phyloP scores from a whole-genome alignment of 1,140 invertebrate genomes.

The Carcinoscorpius rotundicauda region DNA sequence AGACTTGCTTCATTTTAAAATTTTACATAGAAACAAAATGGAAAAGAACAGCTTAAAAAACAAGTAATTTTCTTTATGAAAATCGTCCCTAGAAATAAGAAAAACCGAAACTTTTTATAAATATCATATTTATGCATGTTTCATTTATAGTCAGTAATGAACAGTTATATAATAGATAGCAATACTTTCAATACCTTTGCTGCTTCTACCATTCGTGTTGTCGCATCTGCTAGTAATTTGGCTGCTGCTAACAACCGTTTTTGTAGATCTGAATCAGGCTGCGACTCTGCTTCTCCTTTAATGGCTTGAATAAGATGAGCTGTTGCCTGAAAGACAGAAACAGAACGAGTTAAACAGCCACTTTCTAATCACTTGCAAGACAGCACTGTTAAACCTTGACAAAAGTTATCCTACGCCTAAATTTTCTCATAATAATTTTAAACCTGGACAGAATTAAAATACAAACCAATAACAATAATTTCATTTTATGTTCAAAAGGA shows the following conservation, averaged over 20 bases:
- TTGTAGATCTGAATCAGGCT: slow-evolving; percentile 78
- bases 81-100: too few relatives aligned
- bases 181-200: slow-evolving; percentile 46
- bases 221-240: slow-evolving; percentile 88
- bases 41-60: too few relatives aligned
- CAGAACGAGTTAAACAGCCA: not conserved
- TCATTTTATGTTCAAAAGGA: too few relatives aligned
- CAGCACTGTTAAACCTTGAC: not conserved
- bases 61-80: too few relatives aligned
- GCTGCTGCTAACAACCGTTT: slow-evolving; percentile 78
- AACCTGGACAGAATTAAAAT: too few relatives aligned
- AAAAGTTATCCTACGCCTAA: too few relatives aligned
- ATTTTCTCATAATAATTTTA: too few relatives aligned
- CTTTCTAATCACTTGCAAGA: not conserved
- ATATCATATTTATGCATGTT: slow-evolving; percentile 7
- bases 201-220: slow-evolving; percentile 81
- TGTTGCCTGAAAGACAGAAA: slow-evolving; percentile 51
- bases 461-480: too few relatives aligned
- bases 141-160: not conserved
- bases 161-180: not conserved
- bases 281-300: slow-evolving; percentile 78
- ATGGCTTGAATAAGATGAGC: slow-evolving; percentile 85
- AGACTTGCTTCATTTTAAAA: too few relatives aligned
- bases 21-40: too few relatives aligned
- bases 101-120: not conserved